Conservation (phyloP, 2,888 invertebrate species). For the Panopea generosa region DNA sequence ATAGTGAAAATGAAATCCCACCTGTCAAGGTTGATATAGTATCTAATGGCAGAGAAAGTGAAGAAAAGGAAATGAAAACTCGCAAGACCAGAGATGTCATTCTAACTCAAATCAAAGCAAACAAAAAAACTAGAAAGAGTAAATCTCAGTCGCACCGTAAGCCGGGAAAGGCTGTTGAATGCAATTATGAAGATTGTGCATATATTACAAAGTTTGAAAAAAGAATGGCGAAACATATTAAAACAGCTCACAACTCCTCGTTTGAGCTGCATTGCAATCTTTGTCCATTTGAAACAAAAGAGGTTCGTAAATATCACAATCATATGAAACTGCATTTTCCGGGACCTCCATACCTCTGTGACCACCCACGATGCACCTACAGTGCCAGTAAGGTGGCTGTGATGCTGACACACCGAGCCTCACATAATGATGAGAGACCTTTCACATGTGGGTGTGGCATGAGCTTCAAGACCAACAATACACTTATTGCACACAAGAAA, state of each 20-base stretch:
- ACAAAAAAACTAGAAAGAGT: conserved; percentile 13
- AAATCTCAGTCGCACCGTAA: background rate
- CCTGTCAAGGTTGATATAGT: conserved; percentile 12
- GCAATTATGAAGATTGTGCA: conserved; percentile 63
- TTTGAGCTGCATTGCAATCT: conserved; percentile 86
- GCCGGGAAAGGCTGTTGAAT: conserved; percentile 36
- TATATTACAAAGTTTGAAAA: conserved; percentile 58
- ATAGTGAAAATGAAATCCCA: conserved; percentile 21
- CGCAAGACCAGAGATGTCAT: conserved; percentile 18
- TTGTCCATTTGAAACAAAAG: conserved; percentile 89
- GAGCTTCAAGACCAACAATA: conserved; percentile 88
- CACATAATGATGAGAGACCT: conserved; percentile 87
- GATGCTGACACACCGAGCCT: conserved; percentile 88
- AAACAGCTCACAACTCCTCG: conserved; percentile 65
- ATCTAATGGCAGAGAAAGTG: conserved; percentile 18
- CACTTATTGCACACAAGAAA: conserved; percentile 88
- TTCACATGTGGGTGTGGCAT: conserved; percentile 87
- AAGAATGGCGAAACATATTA: conserved; percentile 68
- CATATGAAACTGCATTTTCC: conserved; percentile 88
- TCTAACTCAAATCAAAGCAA: background rate
- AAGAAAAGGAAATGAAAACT: conserved; percentile 26
- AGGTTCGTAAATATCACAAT: conserved; percentile 88
- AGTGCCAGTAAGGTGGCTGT: conserved; percentile 87
- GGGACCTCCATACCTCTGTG: conserved; percentile 89
- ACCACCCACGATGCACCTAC: conserved; percentile 87